phyloP scores from a whole-genome alignment of 1,140 invertebrate genomes.

The Saxidomus purpurata region DNA sequence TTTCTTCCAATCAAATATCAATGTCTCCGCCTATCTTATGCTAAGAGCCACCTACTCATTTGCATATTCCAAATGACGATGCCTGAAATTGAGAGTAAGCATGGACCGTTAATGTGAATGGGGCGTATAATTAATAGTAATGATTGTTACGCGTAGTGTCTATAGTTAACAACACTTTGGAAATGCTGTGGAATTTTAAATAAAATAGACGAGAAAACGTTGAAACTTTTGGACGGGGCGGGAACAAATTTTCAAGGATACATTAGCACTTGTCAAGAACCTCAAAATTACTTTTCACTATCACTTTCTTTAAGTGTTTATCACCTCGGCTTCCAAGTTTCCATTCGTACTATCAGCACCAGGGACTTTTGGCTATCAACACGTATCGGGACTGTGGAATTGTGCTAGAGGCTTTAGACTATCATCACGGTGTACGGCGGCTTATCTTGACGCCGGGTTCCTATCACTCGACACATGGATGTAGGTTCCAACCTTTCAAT shows the following conservation, averaged over 20 bases:
- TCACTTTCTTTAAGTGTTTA: conserved; percentile 51
- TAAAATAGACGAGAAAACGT: conserved; percentile 6
- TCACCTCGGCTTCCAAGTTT: conserved; percentile 50
- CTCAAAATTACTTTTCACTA: conserved; percentile 34
- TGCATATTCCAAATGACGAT: conserved; percentile 27
- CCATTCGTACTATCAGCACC: conserved; percentile 40
- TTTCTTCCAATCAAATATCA: neutral
- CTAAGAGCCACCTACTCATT: conserved; percentile 17
- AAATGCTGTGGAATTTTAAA: conserved; percentile 27
- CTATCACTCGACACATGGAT: conserved; percentile 60
- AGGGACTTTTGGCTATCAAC: conserved; percentile 19
- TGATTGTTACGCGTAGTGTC: conserved; percentile 3
- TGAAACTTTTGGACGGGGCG: neutral
- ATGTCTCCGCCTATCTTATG: neutral
- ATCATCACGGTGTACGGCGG: conserved; percentile 19
- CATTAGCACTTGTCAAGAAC: conserved; percentile 31
- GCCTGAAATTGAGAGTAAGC: conserved; percentile 16
- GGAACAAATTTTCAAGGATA: conserved; percentile 3
- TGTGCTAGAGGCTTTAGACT: conserved; percentile 24
- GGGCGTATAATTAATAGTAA: conserved; percentile 64
- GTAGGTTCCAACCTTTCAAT: conserved; percentile 50
- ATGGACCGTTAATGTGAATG: conserved; percentile 56
- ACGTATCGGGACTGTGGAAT: neutral
- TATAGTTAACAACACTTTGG: neutral
- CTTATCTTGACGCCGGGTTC: conserved; percentile 28